Evolutionary conservation across 2,797 vertebrate genomes (phyloP).

Genomic region (Odontamblyopus lacepedii): DNA sequence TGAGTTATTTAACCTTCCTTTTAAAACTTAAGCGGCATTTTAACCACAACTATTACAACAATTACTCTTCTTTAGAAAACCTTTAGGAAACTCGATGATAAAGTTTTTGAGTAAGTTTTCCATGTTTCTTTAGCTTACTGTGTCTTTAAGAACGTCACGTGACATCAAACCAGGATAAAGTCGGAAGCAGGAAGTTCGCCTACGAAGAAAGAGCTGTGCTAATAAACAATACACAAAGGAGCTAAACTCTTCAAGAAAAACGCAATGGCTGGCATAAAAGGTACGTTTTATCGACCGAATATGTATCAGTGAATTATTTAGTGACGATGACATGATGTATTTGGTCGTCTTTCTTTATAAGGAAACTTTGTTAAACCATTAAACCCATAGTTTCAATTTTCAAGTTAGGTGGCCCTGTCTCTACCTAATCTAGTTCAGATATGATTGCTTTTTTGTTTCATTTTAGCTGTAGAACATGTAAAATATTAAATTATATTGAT

Average conservation of each 20-base stretch:
- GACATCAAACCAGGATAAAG: conserved; percentile 36
- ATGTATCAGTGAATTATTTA: fast-evolving
- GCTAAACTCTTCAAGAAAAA: conserved; percentile 16
- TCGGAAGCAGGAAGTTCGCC: conserved; percentile 76
- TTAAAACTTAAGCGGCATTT: background rate
- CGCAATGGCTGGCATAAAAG: conserved; percentile 81
- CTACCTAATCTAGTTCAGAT: background rate
- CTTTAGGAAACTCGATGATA: background rate
- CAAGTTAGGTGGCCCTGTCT: fast-evolving
- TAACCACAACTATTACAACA: background rate
- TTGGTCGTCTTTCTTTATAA: background rate
- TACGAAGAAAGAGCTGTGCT: conserved; percentile 27
- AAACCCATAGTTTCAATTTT: conserved; percentile 1
- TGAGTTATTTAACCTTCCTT: background rate
- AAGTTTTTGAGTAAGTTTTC: background rate
- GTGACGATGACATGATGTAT: fast-evolving
- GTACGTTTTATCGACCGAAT: conserved; percentile 69
- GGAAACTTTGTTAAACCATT: conserved; percentile 23
- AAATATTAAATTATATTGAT: background rate
- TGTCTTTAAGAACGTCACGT: conserved; percentile 71
- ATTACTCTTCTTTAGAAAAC: background rate
- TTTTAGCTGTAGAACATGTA: background rate
- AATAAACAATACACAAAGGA: conserved; percentile 62
- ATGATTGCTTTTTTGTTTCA: background rate
- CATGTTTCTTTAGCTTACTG: conserved; percentile 23